A percentile compares a stretch with the other conserved stretches of the same genome.
These are phyloP conservation scores for Anastrepha ludens DNA, from an alignment of 1,140 invertebrate species.

Conservation along the genomic window DNA sequence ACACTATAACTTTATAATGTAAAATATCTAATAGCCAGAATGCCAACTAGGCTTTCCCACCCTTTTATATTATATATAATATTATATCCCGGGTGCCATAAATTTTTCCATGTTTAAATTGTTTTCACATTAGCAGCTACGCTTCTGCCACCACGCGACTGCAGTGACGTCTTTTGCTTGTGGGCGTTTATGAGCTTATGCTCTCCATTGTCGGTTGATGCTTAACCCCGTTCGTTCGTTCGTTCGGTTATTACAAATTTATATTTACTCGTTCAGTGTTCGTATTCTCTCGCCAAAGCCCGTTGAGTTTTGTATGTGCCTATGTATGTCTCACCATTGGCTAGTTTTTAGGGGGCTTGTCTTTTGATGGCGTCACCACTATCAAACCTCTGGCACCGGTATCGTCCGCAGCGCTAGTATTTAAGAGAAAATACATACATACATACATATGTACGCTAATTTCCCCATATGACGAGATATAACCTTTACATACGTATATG, in stretches of 20 bases:
- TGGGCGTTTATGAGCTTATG: neutral
- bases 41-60: no score
- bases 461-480: neutral
- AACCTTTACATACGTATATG: neutral
- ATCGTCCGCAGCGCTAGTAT: neutral
- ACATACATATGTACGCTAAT: neutral
- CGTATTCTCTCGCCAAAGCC: slow-evolving; percentile 22
- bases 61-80: no score
- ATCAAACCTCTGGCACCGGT: neutral
- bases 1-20: no score
- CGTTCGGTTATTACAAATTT: no score
- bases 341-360: slow-evolving; percentile 38
- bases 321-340: neutral
- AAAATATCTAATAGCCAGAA: no score
- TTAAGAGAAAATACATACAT: neutral
- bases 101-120: neutral
- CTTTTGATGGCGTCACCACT: slow-evolving; percentile 32
- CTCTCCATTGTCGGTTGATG: neutral
- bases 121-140: neutral
- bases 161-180: neutral
- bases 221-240: neutral
- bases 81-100: neutral
- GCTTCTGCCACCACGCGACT: neutral
- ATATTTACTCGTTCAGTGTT: neutral
- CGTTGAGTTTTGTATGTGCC: neutral